These are phyloP conservation scores for Stenurella melanura DNA, from an alignment of 2,888 invertebrate genomes.

Conservation along the genomic window DNA sequence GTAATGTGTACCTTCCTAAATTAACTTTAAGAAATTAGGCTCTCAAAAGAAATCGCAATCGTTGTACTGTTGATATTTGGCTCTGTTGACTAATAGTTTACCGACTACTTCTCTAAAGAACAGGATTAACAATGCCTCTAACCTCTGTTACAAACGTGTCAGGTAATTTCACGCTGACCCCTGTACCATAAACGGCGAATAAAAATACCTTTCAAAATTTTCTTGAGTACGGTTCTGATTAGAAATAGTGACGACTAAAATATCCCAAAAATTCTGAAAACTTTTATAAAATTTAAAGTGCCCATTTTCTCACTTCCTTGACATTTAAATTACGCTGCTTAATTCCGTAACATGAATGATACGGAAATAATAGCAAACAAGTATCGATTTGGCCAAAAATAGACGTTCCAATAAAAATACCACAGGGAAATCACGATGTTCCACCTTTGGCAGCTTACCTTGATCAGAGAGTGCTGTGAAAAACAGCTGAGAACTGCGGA, in stretches of 20 bases:
- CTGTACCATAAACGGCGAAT: no score
- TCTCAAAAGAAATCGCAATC: no score
- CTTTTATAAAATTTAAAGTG: neutral
- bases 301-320: neutral
- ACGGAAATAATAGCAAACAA: neutral
- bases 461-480: conserved; percentile 47
- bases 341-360: neutral
- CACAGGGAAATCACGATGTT: conserved; percentile 35
- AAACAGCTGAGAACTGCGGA: conserved; percentile 68
- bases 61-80: no score
- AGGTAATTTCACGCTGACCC: no score
- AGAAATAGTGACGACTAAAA: neutral
- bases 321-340: neutral
- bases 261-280: neutral
- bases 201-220: neutral
- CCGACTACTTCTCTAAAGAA: no score
- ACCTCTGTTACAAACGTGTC: no score
- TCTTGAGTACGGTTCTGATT: neutral
- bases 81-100: no score
- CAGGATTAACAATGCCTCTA: no score
- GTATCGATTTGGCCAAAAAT: conserved; percentile 29
- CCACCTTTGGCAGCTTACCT: conserved; percentile 43
- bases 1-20: no score
- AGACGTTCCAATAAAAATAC: conserved; percentile 34
- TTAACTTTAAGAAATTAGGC: no score